A percentile compares a stretch with the other conserved stretches of the same genome.
Conservation (phyloP, 2,888 invertebrate species). For the Buathra laborator region DNA sequence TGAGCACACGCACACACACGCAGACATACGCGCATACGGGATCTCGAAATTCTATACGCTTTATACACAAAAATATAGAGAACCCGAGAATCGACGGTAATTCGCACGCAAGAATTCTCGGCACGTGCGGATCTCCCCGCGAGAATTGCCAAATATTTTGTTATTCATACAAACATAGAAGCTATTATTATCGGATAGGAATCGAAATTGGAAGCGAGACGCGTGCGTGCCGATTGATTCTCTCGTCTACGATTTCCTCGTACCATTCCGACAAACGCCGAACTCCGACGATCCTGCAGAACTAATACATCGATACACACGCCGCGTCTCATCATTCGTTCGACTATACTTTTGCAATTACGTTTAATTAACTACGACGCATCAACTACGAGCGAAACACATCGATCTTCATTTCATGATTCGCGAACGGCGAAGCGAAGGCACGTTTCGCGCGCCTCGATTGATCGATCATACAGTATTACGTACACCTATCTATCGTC, state of each 20-base stretch:
- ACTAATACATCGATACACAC: not conserved
- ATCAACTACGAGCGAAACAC: not conserved
- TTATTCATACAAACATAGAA: not conserved
- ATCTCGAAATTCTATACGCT: not conserved
- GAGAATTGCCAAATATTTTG: conserved; percentile 25
- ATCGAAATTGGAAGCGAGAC: not conserved
- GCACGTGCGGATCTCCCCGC: conserved; percentile 17
- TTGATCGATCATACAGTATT: conserved; percentile 50
- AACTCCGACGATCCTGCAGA: too few relatives aligned
- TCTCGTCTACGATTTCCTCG: not conserved
- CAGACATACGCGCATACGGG: not conserved
- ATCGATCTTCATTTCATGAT: conserved; percentile 43
- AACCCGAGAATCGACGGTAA: not conserved
- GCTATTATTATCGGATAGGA: not conserved
- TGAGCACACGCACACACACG: not conserved
- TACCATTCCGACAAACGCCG: not conserved
- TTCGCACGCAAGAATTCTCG: conserved; percentile 29
- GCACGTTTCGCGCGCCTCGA: conserved; percentile 6
- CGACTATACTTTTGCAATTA: conserved; percentile 45
- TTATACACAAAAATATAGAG: not conserved
- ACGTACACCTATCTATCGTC: not conserved
- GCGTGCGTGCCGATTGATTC: not conserved
- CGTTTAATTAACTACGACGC: conserved; percentile 45
- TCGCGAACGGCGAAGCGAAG: not conserved
- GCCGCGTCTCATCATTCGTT: conserved; percentile 6